Base-by-base conservation (phyloP, 2,888 invertebrate species). In the Hypomecis punctinalis region DNA sequence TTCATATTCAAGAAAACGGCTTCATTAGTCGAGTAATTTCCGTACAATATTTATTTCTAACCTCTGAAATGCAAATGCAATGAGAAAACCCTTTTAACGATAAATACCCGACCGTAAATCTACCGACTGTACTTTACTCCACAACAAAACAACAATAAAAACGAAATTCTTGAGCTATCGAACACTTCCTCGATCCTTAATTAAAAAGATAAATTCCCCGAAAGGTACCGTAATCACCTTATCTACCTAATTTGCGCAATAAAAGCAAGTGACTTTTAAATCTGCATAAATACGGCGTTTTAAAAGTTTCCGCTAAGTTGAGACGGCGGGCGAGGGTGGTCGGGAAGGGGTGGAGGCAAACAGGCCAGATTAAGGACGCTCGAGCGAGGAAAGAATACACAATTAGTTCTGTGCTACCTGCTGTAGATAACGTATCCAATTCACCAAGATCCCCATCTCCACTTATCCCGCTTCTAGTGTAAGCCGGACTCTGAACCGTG, bases 341-440 rank as follows among this genome's bases (percentile, higher is more conserved):
- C 42, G 52, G 67, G 68, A 73, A 73, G 72, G 81, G 83, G 83
- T 74, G 82, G 84, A 80, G 80, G 80, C 73, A 79, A 82, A 81
- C 84, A 83, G 86, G 88, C 86, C 86, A 90, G 91, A 92, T 92
- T 92, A 92, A 91, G 91, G 90, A 89, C 87, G 86, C 83, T 82
- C 82, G 84, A 86, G 88, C 92, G 90, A 90, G 91, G 89, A 92
- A 93, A 92, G 93, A 93, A 93, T 93, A 93, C 93, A 91, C 90
- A 93, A 93, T 93, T 93, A 93, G 93, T 86, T 90, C 81, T 83
- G 83, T 82, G 83, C 90, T 92, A 93, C 92, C 92, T 92, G 92
- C 89, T 88, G 85, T 80, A 88, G 86, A 89, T 87, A 87, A 86
- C 84, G 84, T 83, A 86, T 82, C 91, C 91, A 91, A 83, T 77